Evolutionary conservation across 2,888 invertebrate species (phyloP), one percentile per base, ranked within the genome.

Genomic region (Palloptera scutellata): DNA sequence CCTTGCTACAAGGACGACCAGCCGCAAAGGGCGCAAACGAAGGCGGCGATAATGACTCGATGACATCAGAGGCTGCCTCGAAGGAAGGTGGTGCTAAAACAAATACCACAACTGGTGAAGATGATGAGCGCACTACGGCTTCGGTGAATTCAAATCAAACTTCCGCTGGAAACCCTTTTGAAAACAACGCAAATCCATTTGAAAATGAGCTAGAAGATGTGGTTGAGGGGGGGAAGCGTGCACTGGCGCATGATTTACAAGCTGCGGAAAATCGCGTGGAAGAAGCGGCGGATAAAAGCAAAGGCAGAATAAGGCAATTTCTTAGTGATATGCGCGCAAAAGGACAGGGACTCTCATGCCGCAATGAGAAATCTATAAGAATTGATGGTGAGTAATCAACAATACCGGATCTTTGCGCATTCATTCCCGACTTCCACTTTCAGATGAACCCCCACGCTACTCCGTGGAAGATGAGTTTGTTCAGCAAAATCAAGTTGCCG

Each of bases 101-200:
- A 0, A 75, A 65, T 42, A 64, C 51, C 1, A 75, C 75, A 0
- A 58, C 72, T 8, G 77, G 73, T 12, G 77, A 78, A 61, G 82
- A 82, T 64, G 84, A 84, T 67, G 85, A 85, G 66, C 76, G 83
- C 1, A 84, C 84, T 11, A 84, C 85, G 1, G 84, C 84, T 5
- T 84, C 84, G 0, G 83, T 83, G 1, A 85, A 82, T 67, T 84
- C 84, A 0, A 82, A 79, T 58, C 78, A 79, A 53, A 79, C 78
- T 40, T 79, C 78, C 1, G 73, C 75, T 0, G 77, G 77, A 5
- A 78, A 79, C 52, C 79, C 76, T 0, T 67, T 53, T 30, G 68
- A 64, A 12, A 72, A 69, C 30, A 64, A 73, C 64, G 13, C 74
- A 67, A 61, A 70, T 67, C 70, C 72, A 11, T 71, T 71, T 43